phyloP scores from a whole-genome alignment of 2,888 invertebrate genomes.

The Heliconius ethilla region DNA sequence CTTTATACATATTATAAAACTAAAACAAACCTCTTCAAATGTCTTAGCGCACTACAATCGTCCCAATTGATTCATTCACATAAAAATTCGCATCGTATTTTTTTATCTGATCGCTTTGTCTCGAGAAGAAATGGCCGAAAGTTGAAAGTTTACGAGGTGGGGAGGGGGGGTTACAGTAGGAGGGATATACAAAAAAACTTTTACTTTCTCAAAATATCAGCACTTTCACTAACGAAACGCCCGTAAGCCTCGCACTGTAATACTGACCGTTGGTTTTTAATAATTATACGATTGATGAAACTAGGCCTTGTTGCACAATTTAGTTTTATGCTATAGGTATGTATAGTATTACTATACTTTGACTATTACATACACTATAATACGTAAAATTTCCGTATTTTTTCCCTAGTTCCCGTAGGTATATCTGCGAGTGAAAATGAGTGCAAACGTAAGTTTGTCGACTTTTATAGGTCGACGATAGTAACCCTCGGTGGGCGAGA shows the following conservation, averaged over 20 bases:
- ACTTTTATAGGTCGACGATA: too few species aligned
- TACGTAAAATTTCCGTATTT: too few species aligned
- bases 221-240: constrained; percentile 69
- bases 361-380: too few species aligned
- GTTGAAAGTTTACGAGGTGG: constrained; percentile 56
- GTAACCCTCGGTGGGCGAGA: too few species aligned
- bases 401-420: too few species aligned
- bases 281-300: constrained; percentile 14
- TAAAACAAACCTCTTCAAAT: background rate
- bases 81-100: constrained; percentile 21
- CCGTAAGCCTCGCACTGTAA: constrained; percentile 33
- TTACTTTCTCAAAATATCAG: constrained; percentile 77
- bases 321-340: background rate
- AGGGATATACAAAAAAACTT: constrained; percentile 70
- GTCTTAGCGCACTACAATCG: background rate
- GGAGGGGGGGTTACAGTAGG: constrained; percentile 34
- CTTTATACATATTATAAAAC: background rate
- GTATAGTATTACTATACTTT: background rate
- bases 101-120: constrained; percentile 38
- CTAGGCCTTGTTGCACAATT: constrained; percentile 26
- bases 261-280: constrained; percentile 29
- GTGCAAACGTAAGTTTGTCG: too few species aligned
- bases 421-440: too few species aligned
- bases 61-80: constrained; percentile 19
- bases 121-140: constrained; percentile 48